Percentiles rank a stretch among this genome's conserved stretches.
phyloP scores from a whole-genome alignment of 2,797 vertebrate genomes.

The Lerista edwardsae region DNA sequence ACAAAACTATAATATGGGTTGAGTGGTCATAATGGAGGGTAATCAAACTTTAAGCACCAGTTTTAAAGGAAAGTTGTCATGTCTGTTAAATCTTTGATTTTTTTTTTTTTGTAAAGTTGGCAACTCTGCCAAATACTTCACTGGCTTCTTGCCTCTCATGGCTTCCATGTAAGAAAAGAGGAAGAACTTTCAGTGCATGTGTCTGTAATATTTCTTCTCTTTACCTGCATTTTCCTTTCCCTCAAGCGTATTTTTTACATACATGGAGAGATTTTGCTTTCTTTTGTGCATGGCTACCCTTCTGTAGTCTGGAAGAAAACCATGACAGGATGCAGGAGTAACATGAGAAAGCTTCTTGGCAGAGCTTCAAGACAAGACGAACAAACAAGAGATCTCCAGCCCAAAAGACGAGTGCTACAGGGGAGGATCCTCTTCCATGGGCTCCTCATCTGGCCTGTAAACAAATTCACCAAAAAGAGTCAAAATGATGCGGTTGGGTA shows the following conservation, averaged over 20 bases:
- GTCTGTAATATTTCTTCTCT: slow-evolving; percentile 56
- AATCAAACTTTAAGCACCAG: slow-evolving; percentile 79
- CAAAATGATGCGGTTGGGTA: neutral
- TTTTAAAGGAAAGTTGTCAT: slow-evolving; percentile 70
- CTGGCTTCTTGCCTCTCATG: slow-evolving; percentile 40
- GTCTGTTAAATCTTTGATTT: slow-evolving; percentile 62
- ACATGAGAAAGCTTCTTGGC: slow-evolving; percentile 79
- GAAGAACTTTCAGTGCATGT: slow-evolving; percentile 59
- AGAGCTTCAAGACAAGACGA: slow-evolving; percentile 83
- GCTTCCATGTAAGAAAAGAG: slow-evolving; percentile 54
- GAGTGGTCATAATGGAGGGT: slow-evolving; percentile 77
- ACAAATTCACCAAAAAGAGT: neutral
- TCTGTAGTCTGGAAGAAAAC: slow-evolving; percentile 65
- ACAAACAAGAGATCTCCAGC: slow-evolving; percentile 75
- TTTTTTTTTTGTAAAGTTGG: slow-evolving; percentile 17
- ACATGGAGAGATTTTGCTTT: slow-evolving; percentile 57
- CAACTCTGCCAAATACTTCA: slow-evolving; percentile 59
- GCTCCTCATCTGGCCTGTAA: slow-evolving; percentile 89
- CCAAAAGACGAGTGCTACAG: slow-evolving; percentile 82
- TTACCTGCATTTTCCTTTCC: slow-evolving; percentile 55
- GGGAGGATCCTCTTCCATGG: slow-evolving; percentile 95
- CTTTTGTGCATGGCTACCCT: slow-evolving; percentile 69
- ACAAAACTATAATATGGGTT: slow-evolving; percentile 73
- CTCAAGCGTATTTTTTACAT: slow-evolving; percentile 58
- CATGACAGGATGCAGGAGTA: slow-evolving; percentile 73